Evolutionary conservation across 2,113 vertebrate genomes (phyloP).

Genomic region (Xyrauchen texanus): DNA sequence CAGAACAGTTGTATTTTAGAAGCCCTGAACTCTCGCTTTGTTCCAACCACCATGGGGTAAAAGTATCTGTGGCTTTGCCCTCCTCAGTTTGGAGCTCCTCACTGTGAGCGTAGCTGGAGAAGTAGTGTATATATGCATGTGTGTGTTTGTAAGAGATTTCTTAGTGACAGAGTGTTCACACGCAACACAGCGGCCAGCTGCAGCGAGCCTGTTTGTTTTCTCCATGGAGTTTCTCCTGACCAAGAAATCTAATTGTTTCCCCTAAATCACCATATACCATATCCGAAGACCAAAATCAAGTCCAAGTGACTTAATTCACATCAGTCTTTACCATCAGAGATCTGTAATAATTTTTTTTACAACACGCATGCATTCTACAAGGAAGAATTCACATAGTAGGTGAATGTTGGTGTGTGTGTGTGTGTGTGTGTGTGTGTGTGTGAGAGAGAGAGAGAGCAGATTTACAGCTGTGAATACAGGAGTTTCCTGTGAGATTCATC

Average conservation of each 20-base stretch:
- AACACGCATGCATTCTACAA: background rate
- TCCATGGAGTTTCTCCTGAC: background rate
- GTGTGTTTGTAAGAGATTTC: conserved; percentile 28
- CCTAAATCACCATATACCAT: conserved; percentile 18
- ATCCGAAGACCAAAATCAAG: background rate
- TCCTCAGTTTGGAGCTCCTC: conserved; percentile 13
- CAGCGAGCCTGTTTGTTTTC: conserved; percentile 34
- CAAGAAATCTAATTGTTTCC: conserved; percentile 25
- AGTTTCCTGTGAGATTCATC: conserved; percentile 18
- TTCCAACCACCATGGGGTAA: background rate
- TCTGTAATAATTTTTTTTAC: background rate
- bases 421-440: too few relatives aligned
- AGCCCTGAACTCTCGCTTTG: too few relatives aligned
- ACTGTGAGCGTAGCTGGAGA: conserved; percentile 1
- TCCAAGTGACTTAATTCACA: background rate
- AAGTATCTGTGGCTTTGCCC: conserved; percentile 21
- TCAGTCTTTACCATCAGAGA: background rate
- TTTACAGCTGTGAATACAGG: conserved; percentile 38
- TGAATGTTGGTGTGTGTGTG: too few relatives aligned
- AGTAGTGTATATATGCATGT: conserved; percentile 32
- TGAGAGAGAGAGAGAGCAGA: too few relatives aligned
- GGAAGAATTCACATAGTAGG: background rate
- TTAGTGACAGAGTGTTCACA: conserved; percentile 38
- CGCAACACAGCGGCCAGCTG: conserved; percentile 43
- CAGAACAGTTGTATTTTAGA: background rate